Percentiles rank a stretch among this genome's conserved stretches.
Evolutionary conservation across 2,113 vertebrate species (phyloP).

Genomic region (human): GRCh38 chr19:56906001-56906500

Average conservation of each 20-base stretch:
- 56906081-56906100: background rate
- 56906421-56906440: background rate
- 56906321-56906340: background rate
- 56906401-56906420: too few species aligned
- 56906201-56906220: background rate
- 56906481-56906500: background rate
- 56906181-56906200: background rate
- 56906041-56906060: background rate
- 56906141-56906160: background rate
- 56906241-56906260: background rate
- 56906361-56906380: background rate
- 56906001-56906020: background rate
- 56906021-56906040: background rate
- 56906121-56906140: background rate
- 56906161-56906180: background rate
- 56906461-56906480: background rate
- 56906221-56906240: background rate
- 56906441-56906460: background rate
- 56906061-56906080: too few species aligned
- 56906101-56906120: background rate
- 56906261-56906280: background rate
- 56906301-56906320: background rate
- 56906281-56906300: background rate
- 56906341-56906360: background rate
- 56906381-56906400: background rate